Evolutionary conservation across 1,140 invertebrate genomes (phyloP).

Genomic region (Papilio aristodemus): DNA sequence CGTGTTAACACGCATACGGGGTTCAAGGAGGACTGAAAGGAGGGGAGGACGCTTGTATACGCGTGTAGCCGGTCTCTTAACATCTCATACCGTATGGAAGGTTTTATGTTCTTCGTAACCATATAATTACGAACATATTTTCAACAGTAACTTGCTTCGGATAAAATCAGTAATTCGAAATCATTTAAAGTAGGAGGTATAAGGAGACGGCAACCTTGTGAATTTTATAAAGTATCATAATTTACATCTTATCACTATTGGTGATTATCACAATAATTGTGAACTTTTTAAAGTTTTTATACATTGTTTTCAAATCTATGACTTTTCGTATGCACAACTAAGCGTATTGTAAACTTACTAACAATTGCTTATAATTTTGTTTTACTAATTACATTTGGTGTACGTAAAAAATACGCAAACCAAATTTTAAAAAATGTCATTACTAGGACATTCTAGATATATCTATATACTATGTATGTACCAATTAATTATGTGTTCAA

Average conservation of each 20-base stretch:
- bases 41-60: not conserved
- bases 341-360: not conserved
- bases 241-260: too few species aligned
- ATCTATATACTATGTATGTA: too few species aligned
- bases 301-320: not conserved
- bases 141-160: not conserved
- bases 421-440: too few species aligned
- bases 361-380: too few species aligned
- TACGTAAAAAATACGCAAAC: too few species aligned
- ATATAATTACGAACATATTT: constrained; percentile 2
- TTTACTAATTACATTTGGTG: too few species aligned
- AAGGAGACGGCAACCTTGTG: too few species aligned
- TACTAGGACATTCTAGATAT: too few species aligned
- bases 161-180: constrained; percentile 5
- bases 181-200: too few species aligned
- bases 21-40: constrained; percentile 54
- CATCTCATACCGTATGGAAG: not conserved
- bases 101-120: constrained; percentile 9
- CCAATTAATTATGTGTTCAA: too few species aligned
- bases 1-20: constrained; percentile 44
- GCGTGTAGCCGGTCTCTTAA: constrained; percentile 1
- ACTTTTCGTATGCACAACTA: not conserved
- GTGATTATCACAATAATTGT: too few species aligned
- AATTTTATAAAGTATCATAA: not conserved
- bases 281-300: not conserved